Evolutionary conservation across 2,888 invertebrate genomes (phyloP).

Genomic region (Coremacera marginata): DNA sequence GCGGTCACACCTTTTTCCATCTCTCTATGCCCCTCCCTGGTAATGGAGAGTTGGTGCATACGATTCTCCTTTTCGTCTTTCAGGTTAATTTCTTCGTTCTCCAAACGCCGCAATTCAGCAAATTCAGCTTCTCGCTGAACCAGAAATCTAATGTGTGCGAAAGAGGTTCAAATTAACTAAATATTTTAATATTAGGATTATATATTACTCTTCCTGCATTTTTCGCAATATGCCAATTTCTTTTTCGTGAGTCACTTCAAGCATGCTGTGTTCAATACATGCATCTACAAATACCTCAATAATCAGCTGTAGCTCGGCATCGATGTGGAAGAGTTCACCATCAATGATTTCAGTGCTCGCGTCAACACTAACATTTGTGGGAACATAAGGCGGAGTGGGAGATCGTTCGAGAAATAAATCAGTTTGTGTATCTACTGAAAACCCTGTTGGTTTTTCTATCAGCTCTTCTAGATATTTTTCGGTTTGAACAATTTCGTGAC

Average conservation of each 20-base stretch:
- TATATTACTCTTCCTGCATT: conserved; percentile 71
- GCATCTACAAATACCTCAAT: conserved; percentile 90
- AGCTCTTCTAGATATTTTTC: conserved; percentile 91
- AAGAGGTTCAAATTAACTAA: background rate
- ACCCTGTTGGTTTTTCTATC: conserved; percentile 80
- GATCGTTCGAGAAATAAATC: conserved; percentile 89
- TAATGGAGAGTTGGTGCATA: conserved; percentile 78
- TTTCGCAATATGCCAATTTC: conserved; percentile 85
- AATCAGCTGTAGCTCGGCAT: conserved; percentile 90
- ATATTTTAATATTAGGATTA: too few relatives aligned
- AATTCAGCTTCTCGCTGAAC: conserved; percentile 82
- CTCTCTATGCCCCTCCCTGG: conserved; percentile 76
- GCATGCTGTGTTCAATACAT: conserved; percentile 88
- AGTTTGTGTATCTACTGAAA: conserved; percentile 86
- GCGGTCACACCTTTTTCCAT: conserved; percentile 87
- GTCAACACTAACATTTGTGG: conserved; percentile 85
- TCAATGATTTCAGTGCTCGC: conserved; percentile 88
- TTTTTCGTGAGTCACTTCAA: conserved; percentile 93
- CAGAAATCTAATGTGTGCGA: conserved; percentile 46
- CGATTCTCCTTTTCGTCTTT: conserved; percentile 80
- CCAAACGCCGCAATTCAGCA: conserved; percentile 83
- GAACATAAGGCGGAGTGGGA: conserved; percentile 81
- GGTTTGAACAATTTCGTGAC: conserved; percentile 90
- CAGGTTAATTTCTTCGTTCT: conserved; percentile 81
- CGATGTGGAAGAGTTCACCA: conserved; percentile 94